A percentile compares a stretch with the other conserved stretches of the same genome.
These are phyloP conservation scores for Phoronis australis DNA, from an alignment of 2,888 invertebrate species.

Conservation along the genomic window DNA sequence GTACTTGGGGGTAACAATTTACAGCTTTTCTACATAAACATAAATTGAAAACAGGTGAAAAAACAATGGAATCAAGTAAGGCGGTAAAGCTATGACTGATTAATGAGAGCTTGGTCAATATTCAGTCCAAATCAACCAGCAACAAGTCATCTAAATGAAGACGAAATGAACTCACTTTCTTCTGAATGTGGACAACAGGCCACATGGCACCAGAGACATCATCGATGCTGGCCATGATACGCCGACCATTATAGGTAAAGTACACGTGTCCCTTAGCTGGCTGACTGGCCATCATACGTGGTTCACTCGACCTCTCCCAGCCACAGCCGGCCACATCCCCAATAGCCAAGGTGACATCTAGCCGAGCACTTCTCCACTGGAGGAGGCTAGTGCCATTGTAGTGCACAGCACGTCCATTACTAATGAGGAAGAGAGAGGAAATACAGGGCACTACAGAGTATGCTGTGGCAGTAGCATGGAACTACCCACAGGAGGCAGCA, in stretches of 20 bases:
- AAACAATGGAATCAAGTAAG: too few relatives aligned
- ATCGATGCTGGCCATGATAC: conserved; percentile 42
- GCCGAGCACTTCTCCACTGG: conserved; percentile 49
- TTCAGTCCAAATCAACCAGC: too few relatives aligned
- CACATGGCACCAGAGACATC: conserved; percentile 48
- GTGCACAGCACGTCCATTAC: conserved; percentile 52
- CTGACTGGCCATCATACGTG: conserved; percentile 17
- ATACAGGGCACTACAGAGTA: too few relatives aligned
- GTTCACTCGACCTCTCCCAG: conserved; percentile 44
- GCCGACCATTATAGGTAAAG: conserved; percentile 49
- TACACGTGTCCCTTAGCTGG: conserved; percentile 43
- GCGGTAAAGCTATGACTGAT: too few relatives aligned
- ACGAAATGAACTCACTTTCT: conserved; percentile 31
- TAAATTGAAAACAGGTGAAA: too few relatives aligned
- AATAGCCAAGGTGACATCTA: conserved; percentile 42
- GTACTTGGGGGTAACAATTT: too few relatives aligned
- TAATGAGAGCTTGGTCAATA: too few relatives aligned
- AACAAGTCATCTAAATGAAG: too few relatives aligned
- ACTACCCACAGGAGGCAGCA: too few relatives aligned
- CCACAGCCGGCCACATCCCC: conserved; percentile 51
- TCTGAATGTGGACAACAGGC: conserved; percentile 52
- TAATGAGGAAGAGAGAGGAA: conserved; percentile 13
- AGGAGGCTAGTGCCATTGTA: conserved; percentile 52
- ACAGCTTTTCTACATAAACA: too few relatives aligned
- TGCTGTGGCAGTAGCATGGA: too few relatives aligned